Conservation (phyloP, 2,888 invertebrate species). For the Drepanosiphum platanoidis region DNA sequence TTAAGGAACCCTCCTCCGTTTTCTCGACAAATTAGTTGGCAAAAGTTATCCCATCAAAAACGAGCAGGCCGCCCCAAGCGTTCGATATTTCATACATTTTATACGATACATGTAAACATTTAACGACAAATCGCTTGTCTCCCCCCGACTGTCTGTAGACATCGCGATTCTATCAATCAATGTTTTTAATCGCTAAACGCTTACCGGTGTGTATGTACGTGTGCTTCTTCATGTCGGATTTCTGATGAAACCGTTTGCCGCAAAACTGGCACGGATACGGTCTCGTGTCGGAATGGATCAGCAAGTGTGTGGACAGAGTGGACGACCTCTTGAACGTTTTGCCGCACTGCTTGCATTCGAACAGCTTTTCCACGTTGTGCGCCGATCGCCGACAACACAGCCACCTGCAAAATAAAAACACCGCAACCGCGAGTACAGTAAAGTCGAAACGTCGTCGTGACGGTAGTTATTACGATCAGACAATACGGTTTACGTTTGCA, state of each 20-base stretch:
- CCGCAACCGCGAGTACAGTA: slow-evolving; percentile 7
- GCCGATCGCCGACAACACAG: slow-evolving; percentile 77
- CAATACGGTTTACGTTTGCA: no score
- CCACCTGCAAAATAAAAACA: slow-evolving; percentile 52
- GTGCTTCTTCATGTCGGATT: slow-evolving; percentile 99
- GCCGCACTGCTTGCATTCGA: slow-evolving; percentile 96
- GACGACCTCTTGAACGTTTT: slow-evolving; percentile 96
- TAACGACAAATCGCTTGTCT: no score
- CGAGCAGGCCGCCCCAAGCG: not conserved
- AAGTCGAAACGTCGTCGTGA: not conserved
- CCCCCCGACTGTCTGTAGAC: no score
- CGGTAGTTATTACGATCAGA: not conserved
- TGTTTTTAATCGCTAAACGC: slow-evolving; percentile 66
- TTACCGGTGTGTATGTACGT: slow-evolving; percentile 94
- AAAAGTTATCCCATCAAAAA: slow-evolving; percentile 51
- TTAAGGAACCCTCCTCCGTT: slow-evolving; percentile 45
- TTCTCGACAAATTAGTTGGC: slow-evolving; percentile 49
- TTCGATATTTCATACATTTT: slow-evolving; percentile 19
- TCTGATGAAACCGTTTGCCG: slow-evolving; percentile 98
- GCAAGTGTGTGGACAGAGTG: slow-evolving; percentile 94
- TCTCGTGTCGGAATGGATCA: slow-evolving; percentile 96
- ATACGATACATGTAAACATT: not conserved
- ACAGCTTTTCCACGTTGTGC: slow-evolving; percentile 91
- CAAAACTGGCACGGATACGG: slow-evolving; percentile 98
- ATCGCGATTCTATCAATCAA: no score